Conservation (phyloP, 2,113 vertebrate genomes). For the Chiloscyllium plagiosum region DNA sequence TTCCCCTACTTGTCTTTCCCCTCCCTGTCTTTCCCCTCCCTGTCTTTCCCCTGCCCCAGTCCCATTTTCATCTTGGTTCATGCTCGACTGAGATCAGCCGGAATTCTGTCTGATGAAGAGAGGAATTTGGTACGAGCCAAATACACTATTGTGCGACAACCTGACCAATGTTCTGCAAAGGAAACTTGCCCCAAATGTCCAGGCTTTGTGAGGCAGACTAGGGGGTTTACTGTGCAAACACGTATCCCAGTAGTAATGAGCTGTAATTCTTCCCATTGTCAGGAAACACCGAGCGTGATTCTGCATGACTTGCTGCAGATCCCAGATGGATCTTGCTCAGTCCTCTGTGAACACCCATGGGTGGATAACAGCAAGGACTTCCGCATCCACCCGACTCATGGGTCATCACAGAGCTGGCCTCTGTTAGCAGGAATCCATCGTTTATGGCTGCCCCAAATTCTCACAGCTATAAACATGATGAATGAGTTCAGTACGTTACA, state of each 20-base stretch:
- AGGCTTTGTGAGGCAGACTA: background rate
- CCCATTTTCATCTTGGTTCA: background rate
- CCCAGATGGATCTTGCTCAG: background rate
- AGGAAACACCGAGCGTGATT: background rate
- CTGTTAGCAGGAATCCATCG: background rate
- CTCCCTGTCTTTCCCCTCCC: too few species aligned
- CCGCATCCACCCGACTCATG: background rate
- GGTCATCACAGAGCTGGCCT: background rate
- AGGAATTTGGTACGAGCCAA: background rate
- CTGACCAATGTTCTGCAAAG: background rate
- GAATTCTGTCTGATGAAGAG: background rate
- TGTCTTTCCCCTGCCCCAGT: too few species aligned
- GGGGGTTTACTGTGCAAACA: background rate
- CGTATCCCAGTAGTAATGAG: background rate
- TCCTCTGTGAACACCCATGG: background rate
- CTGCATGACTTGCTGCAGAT: background rate
- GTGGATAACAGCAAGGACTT: background rate
- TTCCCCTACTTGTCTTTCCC: too few species aligned
- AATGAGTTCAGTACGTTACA: background rate
- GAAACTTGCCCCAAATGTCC: background rate
- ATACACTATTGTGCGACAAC: background rate
- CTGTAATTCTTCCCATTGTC: background rate
- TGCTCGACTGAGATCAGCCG: background rate
- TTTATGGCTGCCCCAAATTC: background rate
- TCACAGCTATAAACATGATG: background rate